Percentiles rank a stretch among this genome's conserved stretches.
These are phyloP conservation scores for Synanthedon vespiformis DNA, from an alignment of 2,888 invertebrate species.

Conservation along the genomic window DNA sequence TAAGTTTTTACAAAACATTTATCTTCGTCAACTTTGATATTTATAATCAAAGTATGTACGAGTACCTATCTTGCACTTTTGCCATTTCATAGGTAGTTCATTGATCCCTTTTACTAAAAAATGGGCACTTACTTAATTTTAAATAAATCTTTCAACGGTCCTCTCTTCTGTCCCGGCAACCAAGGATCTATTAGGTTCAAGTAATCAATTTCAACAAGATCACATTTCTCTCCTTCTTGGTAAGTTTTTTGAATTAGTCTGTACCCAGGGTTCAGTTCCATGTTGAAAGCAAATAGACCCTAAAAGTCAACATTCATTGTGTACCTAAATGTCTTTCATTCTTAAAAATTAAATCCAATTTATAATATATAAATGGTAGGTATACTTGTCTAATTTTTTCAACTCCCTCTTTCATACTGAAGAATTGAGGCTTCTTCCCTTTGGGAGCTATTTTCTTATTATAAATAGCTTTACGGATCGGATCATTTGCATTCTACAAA, in stretches of 20 bases:
- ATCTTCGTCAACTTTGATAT: no score
- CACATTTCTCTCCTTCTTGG: conserved; percentile 73
- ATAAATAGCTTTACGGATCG: conserved; percentile 57
- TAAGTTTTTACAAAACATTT: no score
- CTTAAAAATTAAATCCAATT: not conserved
- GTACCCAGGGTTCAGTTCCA: conserved; percentile 68
- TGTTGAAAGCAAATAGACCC: conserved; percentile 70
- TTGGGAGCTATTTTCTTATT: conserved; percentile 61
- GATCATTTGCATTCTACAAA: conserved; percentile 56
- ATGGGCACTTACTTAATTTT: conserved; percentile 70
- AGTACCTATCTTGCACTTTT: no score
- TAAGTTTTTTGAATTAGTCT: conserved; percentile 70
- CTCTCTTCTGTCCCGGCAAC: conserved; percentile 64
- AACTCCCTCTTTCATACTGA: conserved; percentile 56
- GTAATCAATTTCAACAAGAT: conserved; percentile 68
- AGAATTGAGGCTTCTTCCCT: conserved; percentile 52
- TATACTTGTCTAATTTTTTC: conserved; percentile 44
- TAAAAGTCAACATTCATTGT: conserved; percentile 10
- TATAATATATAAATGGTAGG: conserved; percentile 5
- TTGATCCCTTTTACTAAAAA: no score
- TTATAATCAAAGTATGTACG: no score
- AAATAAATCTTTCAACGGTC: conserved; percentile 64
- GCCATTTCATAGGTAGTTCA: no score
- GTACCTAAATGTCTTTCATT: no score
- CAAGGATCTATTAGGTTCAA: conserved; percentile 67